Evolutionary conservation across 2,888 invertebrate genomes (phyloP).

Genomic region (Esperia sulphurella): DNA sequence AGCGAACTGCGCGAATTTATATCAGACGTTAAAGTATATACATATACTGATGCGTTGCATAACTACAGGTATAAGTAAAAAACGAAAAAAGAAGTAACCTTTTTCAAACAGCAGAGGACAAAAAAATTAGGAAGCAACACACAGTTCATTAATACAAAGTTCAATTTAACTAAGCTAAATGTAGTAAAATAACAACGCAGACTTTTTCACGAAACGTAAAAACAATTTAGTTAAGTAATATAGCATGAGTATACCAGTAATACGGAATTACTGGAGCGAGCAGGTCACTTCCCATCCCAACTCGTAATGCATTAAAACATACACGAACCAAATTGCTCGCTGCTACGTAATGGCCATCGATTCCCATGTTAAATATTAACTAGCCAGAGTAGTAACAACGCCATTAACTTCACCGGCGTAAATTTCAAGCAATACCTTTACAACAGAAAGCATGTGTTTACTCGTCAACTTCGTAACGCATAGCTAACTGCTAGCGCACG

Average conservation of each 20-base stretch:
- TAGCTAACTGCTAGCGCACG: background rate
- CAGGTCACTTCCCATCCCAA: constrained; percentile 3
- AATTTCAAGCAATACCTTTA: constrained; percentile 4
- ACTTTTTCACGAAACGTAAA: no score
- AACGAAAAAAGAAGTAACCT: no score
- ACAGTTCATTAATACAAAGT: no score
- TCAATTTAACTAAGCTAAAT: no score
- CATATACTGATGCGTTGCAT: no score
- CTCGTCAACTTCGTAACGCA: background rate
- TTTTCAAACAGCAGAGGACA: no score
- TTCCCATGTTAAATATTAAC: background rate
- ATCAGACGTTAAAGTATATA: no score
- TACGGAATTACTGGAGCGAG: background rate
- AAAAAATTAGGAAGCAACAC: no score
- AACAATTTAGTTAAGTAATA: no score
- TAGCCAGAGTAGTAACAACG: constrained; percentile 4
- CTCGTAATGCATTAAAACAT: background rate
- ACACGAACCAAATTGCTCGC: background rate
- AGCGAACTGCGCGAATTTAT: no score
- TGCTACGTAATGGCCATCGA: background rate
- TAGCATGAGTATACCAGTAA: background rate
- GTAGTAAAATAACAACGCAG: no score
- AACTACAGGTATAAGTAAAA: background rate
- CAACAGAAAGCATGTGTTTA: background rate
- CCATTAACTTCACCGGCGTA: constrained; percentile 6